Percentiles rank a stretch among this genome's conserved stretches.
These are phyloP conservation scores for Gila robusta DNA, from an alignment of 2,797 vertebrate species.

Conservation along the genomic window DNA sequence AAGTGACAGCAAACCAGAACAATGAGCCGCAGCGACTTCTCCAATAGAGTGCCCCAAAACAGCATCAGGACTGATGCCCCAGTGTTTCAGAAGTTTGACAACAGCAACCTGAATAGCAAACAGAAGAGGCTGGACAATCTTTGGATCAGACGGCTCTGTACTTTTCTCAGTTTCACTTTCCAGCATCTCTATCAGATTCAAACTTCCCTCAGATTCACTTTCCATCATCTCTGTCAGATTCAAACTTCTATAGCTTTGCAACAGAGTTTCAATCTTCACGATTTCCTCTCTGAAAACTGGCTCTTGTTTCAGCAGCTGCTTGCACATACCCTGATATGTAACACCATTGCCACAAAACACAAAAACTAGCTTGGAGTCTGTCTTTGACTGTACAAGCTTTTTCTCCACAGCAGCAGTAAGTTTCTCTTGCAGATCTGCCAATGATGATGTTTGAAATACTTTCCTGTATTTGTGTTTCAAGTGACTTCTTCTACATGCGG, in stretches of 20 bases:
- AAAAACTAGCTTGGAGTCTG: constrained; percentile 80
- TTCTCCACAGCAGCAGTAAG: constrained; percentile 61
- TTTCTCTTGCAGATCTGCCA: constrained; percentile 77
- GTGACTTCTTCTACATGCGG: constrained; percentile 89
- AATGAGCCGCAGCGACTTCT: constrained; percentile 87
- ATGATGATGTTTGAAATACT: constrained; percentile 77
- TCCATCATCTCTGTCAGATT: constrained; percentile 76
- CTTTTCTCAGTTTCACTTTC: constrained; percentile 68
- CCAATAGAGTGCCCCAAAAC: constrained; percentile 86
- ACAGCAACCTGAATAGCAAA: constrained; percentile 88
- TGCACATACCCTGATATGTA: constrained; percentile 81
- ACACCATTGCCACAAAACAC: constrained; percentile 88
- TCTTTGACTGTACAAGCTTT: constrained; percentile 55
- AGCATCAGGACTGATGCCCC: constrained; percentile 82
- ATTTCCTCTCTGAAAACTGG: constrained; percentile 83
- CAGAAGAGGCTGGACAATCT: constrained; percentile 84
- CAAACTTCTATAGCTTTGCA: constrained; percentile 67
- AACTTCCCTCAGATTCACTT: constrained; percentile 61
- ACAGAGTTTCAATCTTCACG: constrained; percentile 73
- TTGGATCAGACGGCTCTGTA: constrained; percentile 73
- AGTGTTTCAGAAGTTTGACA: constrained; percentile 78
- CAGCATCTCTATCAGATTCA: constrained; percentile 75
- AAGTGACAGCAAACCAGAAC: constrained; percentile 86
- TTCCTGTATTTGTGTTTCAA: constrained; percentile 82
- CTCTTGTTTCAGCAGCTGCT: constrained; percentile 78